Evolutionary conservation across 35 echinoderm and acorn worm species (phyloP).

Genomic region (Anneissia japonica): DNA sequence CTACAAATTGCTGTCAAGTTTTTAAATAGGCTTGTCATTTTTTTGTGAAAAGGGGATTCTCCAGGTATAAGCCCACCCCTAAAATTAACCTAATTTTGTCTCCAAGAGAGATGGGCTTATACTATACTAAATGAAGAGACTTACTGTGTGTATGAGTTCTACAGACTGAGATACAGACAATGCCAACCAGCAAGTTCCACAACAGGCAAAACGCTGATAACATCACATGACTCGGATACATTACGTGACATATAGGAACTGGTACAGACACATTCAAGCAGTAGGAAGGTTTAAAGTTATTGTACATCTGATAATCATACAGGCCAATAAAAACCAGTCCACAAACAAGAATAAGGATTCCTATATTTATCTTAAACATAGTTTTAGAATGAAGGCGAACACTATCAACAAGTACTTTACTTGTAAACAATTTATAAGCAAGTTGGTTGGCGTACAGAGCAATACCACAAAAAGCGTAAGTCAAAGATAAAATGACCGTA

Average conservation of each 20-base stretch:
- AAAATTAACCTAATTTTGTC: too few species aligned
- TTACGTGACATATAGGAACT: constrained; percentile 55
- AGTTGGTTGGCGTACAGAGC: constrained; percentile 62
- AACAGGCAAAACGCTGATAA: constrained; percentile 55
- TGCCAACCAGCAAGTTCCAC: constrained; percentile 71
- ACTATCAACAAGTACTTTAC: constrained; percentile 56
- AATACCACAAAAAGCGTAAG: constrained; percentile 57
- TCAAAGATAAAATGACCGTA: constrained; percentile 60
- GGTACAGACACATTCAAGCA: constrained; percentile 40
- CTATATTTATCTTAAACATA: constrained; percentile 59
- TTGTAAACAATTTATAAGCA: constrained; percentile 72
- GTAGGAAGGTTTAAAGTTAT: constrained; percentile 4
- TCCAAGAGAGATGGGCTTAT: too few species aligned
- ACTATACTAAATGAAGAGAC: constrained; percentile 9
- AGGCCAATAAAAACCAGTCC: constrained; percentile 54
- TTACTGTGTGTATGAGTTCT: constrained; percentile 91
- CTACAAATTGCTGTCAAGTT: too few species aligned
- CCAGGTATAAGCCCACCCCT: too few species aligned
- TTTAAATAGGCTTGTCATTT: too few species aligned
- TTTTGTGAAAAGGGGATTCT: too few species aligned
- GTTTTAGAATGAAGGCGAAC: constrained; percentile 76
- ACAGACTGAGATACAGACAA: constrained; percentile 77
- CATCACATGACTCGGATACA: constrained; percentile 40
- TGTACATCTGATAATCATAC: constrained; percentile 42
- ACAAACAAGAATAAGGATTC: constrained; percentile 23